Conservation (phyloP, 1,140 invertebrate genomes). For the Drosophila orena region DNA sequence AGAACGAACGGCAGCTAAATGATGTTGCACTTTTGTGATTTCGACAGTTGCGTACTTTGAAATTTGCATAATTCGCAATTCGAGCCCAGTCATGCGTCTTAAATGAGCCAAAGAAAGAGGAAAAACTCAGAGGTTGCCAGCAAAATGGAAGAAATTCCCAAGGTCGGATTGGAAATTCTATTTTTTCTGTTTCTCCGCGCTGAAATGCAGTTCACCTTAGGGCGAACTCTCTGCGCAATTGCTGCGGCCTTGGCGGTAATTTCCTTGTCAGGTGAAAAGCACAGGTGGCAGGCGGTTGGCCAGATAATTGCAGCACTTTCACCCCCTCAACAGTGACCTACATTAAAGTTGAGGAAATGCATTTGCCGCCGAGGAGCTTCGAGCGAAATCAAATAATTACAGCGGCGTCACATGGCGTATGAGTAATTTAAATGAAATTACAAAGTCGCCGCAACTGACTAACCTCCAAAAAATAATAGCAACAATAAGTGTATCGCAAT, state of each 20-base stretch:
- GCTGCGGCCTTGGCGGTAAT: slow-evolving; percentile 50
- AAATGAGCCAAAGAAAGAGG: slow-evolving; percentile 41
- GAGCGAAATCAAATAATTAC: slow-evolving; percentile 52
- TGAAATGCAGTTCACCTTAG: slow-evolving; percentile 55
- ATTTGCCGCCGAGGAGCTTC: slow-evolving; percentile 33
- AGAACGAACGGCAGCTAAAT: slow-evolving; percentile 34
- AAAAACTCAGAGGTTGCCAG: slow-evolving; percentile 23
- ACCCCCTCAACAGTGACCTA: slow-evolving; percentile 73
- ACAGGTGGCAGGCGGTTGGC: slow-evolving; percentile 17
- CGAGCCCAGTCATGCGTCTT: slow-evolving; percentile 61
- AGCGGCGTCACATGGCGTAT: slow-evolving; percentile 54
- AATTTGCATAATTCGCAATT: slow-evolving; percentile 68
- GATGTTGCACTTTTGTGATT: slow-evolving; percentile 61
- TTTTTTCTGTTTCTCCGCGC: slow-evolving; percentile 22
- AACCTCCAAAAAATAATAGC: slow-evolving; percentile 63
- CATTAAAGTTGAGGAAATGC: slow-evolving; percentile 68
- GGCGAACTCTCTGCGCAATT: slow-evolving; percentile 39
- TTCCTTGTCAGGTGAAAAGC: slow-evolving; percentile 41
- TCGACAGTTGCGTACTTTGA: slow-evolving; percentile 28
- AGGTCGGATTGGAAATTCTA: slow-evolving; percentile 40
- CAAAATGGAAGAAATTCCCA: slow-evolving; percentile 39
- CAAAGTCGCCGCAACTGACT: slow-evolving; percentile 69
- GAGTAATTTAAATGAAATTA: slow-evolving; percentile 80
- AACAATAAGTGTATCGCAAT: slow-evolving; percentile 52
- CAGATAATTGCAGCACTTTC: slow-evolving; percentile 64